These are phyloP conservation scores for Tylochromis polylepis DNA, from an alignment of 2,113 vertebrate species.

Conservation along the genomic window DNA sequence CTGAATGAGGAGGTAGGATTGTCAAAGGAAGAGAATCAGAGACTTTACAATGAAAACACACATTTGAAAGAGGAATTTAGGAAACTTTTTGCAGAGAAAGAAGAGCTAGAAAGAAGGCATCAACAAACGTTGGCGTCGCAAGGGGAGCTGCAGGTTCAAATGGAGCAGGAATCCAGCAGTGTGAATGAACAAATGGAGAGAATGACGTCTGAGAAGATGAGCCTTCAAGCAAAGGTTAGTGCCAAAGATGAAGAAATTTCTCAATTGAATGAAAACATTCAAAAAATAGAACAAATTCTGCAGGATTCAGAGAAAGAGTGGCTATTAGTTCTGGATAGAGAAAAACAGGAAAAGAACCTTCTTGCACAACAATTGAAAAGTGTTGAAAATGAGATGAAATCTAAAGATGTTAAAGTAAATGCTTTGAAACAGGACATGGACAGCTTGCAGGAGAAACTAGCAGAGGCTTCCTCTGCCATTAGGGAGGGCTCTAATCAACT, in stretches of 20 bases:
- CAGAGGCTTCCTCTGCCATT: constrained; percentile 62
- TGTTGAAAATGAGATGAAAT: constrained; percentile 72
- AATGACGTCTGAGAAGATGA: constrained; percentile 73
- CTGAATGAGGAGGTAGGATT: constrained; percentile 36
- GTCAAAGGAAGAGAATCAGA: constrained; percentile 52
- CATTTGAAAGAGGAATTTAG: constrained; percentile 62
- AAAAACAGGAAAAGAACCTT: constrained; percentile 69
- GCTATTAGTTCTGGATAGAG: constrained; percentile 76
- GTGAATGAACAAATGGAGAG: constrained; percentile 66
- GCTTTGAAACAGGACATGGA: constrained; percentile 78
- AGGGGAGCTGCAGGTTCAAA: constrained; percentile 61
- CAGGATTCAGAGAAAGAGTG: constrained; percentile 80
- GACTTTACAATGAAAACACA: constrained; percentile 67
- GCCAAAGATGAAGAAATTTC: constrained; percentile 74
- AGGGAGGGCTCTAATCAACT: constrained; percentile 67
- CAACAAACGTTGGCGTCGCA: constrained; percentile 53
- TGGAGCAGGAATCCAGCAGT: constrained; percentile 69
- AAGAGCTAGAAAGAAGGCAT: constrained; percentile 49
- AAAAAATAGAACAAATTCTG: constrained; percentile 75
- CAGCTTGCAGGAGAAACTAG: constrained; percentile 73
- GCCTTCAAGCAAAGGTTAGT: constrained; percentile 86
- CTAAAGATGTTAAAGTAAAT: constrained; percentile 77
- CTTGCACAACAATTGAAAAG: constrained; percentile 69
- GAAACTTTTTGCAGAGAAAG: constrained; percentile 69
- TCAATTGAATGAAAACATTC: constrained; percentile 69